Base-by-base conservation (phyloP, 2,888 invertebrate species). In the Limnephilus marmoratus region DNA sequence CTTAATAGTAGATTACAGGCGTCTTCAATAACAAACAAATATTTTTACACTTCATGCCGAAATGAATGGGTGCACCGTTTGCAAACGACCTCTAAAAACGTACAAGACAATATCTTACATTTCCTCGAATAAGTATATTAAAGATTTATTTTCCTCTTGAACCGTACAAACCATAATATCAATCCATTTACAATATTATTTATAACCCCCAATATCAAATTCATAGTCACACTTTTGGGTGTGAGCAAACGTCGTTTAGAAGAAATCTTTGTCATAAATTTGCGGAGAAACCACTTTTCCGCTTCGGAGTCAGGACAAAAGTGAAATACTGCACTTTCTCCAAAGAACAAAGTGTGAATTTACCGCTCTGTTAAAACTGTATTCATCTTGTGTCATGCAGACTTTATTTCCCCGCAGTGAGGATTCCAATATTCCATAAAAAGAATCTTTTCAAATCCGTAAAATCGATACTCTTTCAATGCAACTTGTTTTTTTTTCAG, bases 301-400 rank as follows among this genome's bases (percentile, higher is more conserved):
- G 92, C 92, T 81, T 49, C 90, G 68, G 81, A 92, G 88, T 92
- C 91, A 86, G 91, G 91, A 91, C 93, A 91, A 92, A 93, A 93
- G 92, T 93, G 93, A 93, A 92, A 92, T 93, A 93, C 92, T 91
- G 93, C 93, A 93, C 93, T 93, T 93, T 93, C 93, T 91, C 92
- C 91, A 85, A 91, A 93, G 93, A 92, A 91, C 93, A 91, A 93
- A 93, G 93, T 92, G 93, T 92, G 90, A 93, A 93, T 92, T 93
- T 91, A 90, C 92, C 92, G 85, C 91, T 80, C 91, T 90, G 90
- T 81, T 87, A 90, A 92, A 93, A 93, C 81, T 92, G 87, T 68
- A 89, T 89, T 92, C 91, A 81, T 91, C 88, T 88, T 83, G 15
- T 7, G 53, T 83, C 81, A 85, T 41, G 53, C 53, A 53, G 45